These are phyloP conservation scores for Epizoanthus rinbou DNA, from an alignment of 92 coral and sea anemone species.

Conservation along the genomic window DNA sequence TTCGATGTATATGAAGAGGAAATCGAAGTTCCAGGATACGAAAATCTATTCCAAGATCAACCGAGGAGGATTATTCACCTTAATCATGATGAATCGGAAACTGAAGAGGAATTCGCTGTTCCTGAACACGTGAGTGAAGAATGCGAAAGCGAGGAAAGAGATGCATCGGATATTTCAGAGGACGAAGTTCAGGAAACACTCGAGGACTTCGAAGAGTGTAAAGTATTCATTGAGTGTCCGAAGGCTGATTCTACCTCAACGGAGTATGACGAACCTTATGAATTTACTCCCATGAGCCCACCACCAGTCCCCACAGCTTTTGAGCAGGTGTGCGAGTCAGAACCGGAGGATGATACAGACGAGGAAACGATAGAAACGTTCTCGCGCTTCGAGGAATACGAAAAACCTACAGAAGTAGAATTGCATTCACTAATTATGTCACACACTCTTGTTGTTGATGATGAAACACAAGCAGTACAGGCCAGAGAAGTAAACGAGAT, in stretches of 20 bases:
- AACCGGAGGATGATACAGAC: conserved; percentile 33
- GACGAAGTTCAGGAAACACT: conserved; percentile 37
- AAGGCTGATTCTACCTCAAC: conserved; percentile 31
- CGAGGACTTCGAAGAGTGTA: conserved; percentile 37
- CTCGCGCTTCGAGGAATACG: conserved; percentile 33
- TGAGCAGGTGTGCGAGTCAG: conserved; percentile 33
- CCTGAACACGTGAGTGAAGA: conserved; percentile 16
- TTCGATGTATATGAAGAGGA: conserved; percentile 53
- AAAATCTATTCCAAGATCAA: conserved; percentile 33
- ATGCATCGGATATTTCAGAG: conserved; percentile 29
- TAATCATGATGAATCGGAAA: conserved; percentile 24
- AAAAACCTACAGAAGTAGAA: conserved; percentile 19
- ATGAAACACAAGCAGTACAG: conserved; percentile 20
- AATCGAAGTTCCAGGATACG: conserved; percentile 43
- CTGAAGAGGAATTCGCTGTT: conserved; percentile 7
- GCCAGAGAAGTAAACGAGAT: conserved; percentile 24
- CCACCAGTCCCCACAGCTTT: conserved; percentile 38
- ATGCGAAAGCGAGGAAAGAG: conserved; percentile 28
- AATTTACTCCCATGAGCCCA: conserved; percentile 33
- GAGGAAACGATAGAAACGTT: conserved; percentile 29
- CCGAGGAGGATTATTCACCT: conserved; percentile 31
- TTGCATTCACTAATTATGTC: conserved; percentile 19
- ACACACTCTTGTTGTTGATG: conserved; percentile 24
- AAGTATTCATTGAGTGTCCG: conserved; percentile 35
- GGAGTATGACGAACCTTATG: conserved; percentile 34